phyloP scores from a whole-genome alignment of 2,888 invertebrate species.

The Sarcophaga caerulescens region DNA sequence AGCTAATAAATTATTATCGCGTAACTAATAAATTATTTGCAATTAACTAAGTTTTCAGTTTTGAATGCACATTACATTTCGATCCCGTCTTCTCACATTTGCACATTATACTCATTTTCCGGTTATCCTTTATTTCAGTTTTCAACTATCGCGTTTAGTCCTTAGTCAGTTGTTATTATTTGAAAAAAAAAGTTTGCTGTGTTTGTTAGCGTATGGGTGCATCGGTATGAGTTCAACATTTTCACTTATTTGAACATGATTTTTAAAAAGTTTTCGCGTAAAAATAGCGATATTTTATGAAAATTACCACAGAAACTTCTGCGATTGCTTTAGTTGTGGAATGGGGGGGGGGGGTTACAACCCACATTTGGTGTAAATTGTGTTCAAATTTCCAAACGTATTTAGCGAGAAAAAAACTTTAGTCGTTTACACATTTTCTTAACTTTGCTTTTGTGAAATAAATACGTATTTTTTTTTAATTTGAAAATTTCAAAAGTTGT shows the following conservation, averaged over 20 bases:
- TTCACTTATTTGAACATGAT: slow-evolving; percentile 60
- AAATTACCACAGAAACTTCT: slow-evolving; percentile 61
- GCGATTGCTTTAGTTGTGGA: slow-evolving; percentile 35
- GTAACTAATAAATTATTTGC: slow-evolving; percentile 65
- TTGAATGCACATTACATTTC: slow-evolving; percentile 52
- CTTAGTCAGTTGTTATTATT: neutral
- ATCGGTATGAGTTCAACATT: slow-evolving; percentile 7
- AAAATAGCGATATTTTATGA: slow-evolving; percentile 65
- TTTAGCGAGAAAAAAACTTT: neutral
- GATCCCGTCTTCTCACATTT: slow-evolving; percentile 21
- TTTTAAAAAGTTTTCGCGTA: slow-evolving; percentile 63
- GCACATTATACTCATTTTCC: slow-evolving; percentile 21
- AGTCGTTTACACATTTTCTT: slow-evolving; percentile 46
- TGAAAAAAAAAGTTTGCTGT: neutral
- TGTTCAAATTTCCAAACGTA: slow-evolving; percentile 16
- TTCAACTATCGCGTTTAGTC: slow-evolving; percentile 6
- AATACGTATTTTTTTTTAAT: slow-evolving; percentile 46
- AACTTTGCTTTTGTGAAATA: slow-evolving; percentile 51
- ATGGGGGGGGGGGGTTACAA: slow-evolving; percentile 12
- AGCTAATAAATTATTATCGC: slow-evolving; percentile 63
- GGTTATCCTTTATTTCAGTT: neutral
- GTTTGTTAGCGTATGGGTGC: slow-evolving; percentile 7
- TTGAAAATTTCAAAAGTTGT: slow-evolving; percentile 11
- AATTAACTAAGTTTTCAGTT: slow-evolving; percentile 63
- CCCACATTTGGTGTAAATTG: slow-evolving; percentile 38